Conservation (phyloP, 2,888 invertebrate species). For the Acanthosepion esculentum region DNA sequence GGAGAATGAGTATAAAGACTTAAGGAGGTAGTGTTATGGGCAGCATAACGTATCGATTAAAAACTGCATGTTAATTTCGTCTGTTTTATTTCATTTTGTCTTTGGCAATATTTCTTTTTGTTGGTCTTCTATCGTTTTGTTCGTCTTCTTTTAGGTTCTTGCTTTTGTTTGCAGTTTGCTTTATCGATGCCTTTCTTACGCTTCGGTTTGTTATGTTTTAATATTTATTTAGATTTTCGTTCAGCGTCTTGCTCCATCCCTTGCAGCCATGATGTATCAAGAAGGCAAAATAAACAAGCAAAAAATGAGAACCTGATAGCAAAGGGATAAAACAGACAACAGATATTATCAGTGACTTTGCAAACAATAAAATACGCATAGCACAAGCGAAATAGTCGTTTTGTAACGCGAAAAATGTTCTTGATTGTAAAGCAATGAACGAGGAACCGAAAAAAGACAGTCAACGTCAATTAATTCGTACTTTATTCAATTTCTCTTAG, state of each 20-base stretch:
- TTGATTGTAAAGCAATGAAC: no score
- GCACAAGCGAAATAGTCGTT: no score
- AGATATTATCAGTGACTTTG: no score
- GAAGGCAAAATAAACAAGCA: not conserved
- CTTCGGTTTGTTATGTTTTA: not conserved
- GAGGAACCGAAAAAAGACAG: no score
- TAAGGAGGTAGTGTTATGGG: not conserved
- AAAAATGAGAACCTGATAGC: no score
- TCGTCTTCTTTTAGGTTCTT: not conserved
- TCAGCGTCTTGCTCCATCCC: not conserved
- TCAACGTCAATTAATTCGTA: no score
- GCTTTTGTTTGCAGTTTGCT: not conserved
- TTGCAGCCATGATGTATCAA: not conserved
- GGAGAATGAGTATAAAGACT: not conserved
- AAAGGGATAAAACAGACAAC: no score
- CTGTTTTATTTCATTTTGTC: not conserved
- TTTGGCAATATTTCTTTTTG: not conserved
- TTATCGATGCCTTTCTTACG: not conserved
- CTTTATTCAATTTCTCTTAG: no score
- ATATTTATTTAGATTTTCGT: not conserved
- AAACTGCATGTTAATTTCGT: not conserved
- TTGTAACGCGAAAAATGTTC: no score
- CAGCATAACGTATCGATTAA: not conserved
- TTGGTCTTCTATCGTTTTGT: not conserved
- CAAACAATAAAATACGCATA: no score